Conservation (phyloP, 2,797 vertebrate genomes). For the Sebastes flavidus region DNA sequence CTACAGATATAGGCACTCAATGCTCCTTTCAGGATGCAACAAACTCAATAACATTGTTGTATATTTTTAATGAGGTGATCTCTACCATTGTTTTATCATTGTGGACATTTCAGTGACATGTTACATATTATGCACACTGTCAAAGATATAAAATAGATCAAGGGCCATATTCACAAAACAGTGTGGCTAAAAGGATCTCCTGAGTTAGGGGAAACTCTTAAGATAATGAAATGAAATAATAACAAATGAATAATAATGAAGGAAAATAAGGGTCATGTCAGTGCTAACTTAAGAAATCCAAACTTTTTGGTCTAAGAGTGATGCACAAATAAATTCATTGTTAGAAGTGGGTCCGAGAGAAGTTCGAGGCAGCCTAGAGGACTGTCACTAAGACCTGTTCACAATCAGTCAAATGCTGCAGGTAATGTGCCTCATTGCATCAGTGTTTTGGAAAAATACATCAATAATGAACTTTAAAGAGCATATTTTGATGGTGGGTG, state of each 20-base stretch:
- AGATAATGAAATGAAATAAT: no score
- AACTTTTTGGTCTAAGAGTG: background rate
- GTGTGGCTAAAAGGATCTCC: no score
- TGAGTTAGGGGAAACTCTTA: background rate
- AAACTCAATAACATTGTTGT: slow-evolving; percentile 3
- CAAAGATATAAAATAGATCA: background rate
- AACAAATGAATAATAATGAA: no score
- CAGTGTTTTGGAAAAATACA: background rate
- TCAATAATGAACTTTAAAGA: background rate
- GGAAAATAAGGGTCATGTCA: background rate
- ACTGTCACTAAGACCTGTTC: background rate
- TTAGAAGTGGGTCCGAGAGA: background rate
- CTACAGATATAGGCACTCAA: background rate
- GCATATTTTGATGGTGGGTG: background rate
- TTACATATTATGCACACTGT: background rate
- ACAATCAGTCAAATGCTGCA: background rate
- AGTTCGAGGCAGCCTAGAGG: background rate
- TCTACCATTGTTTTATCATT: background rate
- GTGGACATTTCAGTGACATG: background rate
- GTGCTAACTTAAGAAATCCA: background rate
- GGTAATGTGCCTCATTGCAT: background rate
- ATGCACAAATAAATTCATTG: background rate
- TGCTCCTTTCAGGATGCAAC: background rate
- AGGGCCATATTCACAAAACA: background rate
- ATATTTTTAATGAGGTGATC: background rate